Percentiles rank a stretch among this genome's conserved stretches.
Evolutionary conservation across 1,140 invertebrate genomes (phyloP).

Genomic region (Heliconius nattereri): DNA sequence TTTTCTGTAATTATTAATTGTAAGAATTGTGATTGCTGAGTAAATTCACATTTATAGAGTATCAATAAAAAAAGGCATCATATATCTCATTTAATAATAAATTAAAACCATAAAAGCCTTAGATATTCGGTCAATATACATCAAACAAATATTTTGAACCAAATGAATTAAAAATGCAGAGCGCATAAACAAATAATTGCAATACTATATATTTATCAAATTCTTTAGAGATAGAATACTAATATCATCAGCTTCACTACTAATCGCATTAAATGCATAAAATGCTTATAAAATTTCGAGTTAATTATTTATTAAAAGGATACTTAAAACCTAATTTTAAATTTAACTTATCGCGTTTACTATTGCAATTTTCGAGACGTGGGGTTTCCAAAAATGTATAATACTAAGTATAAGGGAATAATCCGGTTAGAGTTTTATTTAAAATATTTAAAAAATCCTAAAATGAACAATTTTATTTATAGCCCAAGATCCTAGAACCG

Average conservation of each 20-base stretch:
- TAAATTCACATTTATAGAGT: too few species aligned
- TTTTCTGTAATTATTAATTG: neutral
- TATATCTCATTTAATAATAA: neutral
- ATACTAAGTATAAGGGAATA: too few species aligned
- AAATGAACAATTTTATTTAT: too few species aligned
- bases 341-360: too few species aligned
- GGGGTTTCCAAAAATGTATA: too few species aligned
- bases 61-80: too few species aligned
- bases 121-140: neutral
- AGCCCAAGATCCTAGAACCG: too few species aligned
- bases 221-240: neutral
- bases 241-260: neutral
- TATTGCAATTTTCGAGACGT: too few species aligned
- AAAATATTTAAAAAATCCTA: too few species aligned
- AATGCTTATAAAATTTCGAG: conserved; percentile 8
- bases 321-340: conserved; percentile 23
- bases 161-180: neutral
- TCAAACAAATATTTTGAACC: neutral
- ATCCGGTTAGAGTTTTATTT: too few species aligned
- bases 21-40: neutral
- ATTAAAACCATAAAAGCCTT: neutral
- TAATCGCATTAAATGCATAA: conserved; percentile 8
- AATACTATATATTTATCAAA: conserved; percentile 4
- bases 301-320: neutral
- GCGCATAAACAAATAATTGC: neutral